Conservation (phyloP, 1,140 invertebrate species). For the Hypsibius dujardini region DNA sequence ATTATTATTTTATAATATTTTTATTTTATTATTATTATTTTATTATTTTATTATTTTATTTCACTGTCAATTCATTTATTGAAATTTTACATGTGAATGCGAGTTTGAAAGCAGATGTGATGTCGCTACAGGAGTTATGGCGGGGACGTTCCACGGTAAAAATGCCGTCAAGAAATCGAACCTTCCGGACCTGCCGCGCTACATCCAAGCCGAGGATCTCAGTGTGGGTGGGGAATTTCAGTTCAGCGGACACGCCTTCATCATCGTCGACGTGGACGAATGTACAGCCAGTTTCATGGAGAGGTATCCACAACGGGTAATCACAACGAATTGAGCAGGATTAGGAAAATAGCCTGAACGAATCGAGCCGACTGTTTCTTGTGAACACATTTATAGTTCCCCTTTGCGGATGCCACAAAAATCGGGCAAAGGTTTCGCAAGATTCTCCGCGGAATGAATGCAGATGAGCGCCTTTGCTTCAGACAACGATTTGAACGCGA, state of each 20-base stretch:
- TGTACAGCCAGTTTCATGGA: slow-evolving; percentile 36
- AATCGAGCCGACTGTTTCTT: not conserved
- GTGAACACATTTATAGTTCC: not conserved
- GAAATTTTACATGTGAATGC: too few species aligned
- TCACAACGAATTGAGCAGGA: not conserved
- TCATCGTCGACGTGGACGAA: slow-evolving; percentile 34
- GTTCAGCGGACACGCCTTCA: slow-evolving; percentile 32
- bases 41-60: not conserved
- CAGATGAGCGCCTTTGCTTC: not conserved
- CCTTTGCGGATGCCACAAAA: not conserved
- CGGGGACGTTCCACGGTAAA: slow-evolving; percentile 34
- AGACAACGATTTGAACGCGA: not conserved
- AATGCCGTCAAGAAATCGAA: slow-evolving; percentile 31
- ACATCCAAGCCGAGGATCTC: slow-evolving; percentile 31
- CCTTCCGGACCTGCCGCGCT: slow-evolving; percentile 31
- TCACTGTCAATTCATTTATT: too few species aligned
- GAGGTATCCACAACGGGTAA: slow-evolving; percentile 27
- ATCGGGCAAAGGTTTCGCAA: not conserved
- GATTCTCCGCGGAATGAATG: not conserved
- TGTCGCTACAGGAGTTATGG: slow-evolving; percentile 29
- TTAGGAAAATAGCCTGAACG: not conserved
- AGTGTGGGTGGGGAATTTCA: slow-evolving; percentile 31
- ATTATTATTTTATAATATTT: not conserved
- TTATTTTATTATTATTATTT: not conserved
- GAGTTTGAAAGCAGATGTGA: too few species aligned